These are phyloP conservation scores for Bufo bufo DNA, from an alignment of 2,113 vertebrate genomes.

Conservation along the genomic window DNA sequence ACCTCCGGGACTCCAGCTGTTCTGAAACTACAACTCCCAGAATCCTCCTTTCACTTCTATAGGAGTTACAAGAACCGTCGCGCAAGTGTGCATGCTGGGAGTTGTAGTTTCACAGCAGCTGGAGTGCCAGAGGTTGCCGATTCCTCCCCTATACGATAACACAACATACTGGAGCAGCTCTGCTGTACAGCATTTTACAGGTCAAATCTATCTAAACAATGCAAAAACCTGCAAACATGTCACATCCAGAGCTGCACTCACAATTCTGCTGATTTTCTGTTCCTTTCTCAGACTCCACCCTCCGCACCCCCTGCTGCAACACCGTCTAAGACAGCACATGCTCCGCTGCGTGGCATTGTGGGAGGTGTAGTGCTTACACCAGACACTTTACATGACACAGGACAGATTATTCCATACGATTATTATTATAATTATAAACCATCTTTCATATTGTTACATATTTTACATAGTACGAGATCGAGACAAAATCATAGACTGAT, in stretches of 20 bases:
- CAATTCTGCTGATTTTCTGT: not conserved
- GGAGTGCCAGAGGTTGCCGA: no score
- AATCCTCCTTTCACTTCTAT: no score
- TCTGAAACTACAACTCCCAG: no score
- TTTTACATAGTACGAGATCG: slow-evolving; percentile 34
- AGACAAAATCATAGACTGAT: slow-evolving; percentile 61
- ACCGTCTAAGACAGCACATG: no score
- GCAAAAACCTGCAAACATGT: not conserved
- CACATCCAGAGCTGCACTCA: not conserved
- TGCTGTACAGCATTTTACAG: not conserved
- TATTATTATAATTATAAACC: slow-evolving; percentile 39
- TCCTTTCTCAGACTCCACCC: not conserved
- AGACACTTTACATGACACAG: not conserved
- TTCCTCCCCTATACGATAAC: not conserved
- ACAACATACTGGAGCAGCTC: not conserved
- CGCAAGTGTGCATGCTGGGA: no score
- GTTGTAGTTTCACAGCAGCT: no score
- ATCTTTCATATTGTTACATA: slow-evolving; percentile 33
- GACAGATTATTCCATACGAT: slow-evolving; percentile 7
- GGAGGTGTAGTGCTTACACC: not conserved
- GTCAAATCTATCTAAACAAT: not conserved
- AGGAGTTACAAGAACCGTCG: no score
- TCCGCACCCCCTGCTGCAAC: no score
- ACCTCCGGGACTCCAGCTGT: no score
- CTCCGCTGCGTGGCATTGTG: not conserved